Base-by-base conservation (phyloP, 2,113 vertebrate species). In the Pseudonaja textilis region DNA sequence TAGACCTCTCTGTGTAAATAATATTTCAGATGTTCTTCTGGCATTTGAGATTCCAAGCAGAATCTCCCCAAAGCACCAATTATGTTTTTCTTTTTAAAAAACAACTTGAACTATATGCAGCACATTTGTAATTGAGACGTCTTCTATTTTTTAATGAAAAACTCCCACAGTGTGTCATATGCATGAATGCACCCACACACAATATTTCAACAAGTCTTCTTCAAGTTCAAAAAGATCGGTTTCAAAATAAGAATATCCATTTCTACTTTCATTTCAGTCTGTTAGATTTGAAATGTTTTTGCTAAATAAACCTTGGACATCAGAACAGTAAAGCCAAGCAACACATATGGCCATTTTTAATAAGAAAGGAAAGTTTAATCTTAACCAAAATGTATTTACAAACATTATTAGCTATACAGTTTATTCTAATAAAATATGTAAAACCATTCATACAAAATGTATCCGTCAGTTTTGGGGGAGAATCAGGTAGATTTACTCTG, bases 401-500 rank as follows among this genome's bases (percentile, higher is more conserved):
- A 90, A 92, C 69, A 92, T 10, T n/a, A 93, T 18, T 91, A 95
- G 94, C 92, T 96, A 91, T 96, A 96, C 91, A 95, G 87, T 95
- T 34, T 64, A 94, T 91, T 42, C 92, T 52, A 94, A 85, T 95
- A 96, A 96, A 97, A 95, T 55, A 91, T 89, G 64, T 12, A 92
- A 96, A 96, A 92, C 87, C 87, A 91, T 93, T 93, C 95, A 96
- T 94, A 91, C 29, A 5, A 86, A 93, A 69, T 85, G 39, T 86
- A 92, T 96, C 94, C 90, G 4, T 6, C 59, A 88, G 85, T 91
- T 95, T 94, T 69, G 81, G 47, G 87, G 74, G 56, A 57, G 89
- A 95, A 94, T 97, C 97, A 97, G 3, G 95, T 95, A 0, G 12
- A 89, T 91, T 97, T 92, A 97, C 95, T 96, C 96, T 98, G 91